Conservation (phyloP, 2,113 vertebrate species). For the Phaetusa simplex region DNA sequence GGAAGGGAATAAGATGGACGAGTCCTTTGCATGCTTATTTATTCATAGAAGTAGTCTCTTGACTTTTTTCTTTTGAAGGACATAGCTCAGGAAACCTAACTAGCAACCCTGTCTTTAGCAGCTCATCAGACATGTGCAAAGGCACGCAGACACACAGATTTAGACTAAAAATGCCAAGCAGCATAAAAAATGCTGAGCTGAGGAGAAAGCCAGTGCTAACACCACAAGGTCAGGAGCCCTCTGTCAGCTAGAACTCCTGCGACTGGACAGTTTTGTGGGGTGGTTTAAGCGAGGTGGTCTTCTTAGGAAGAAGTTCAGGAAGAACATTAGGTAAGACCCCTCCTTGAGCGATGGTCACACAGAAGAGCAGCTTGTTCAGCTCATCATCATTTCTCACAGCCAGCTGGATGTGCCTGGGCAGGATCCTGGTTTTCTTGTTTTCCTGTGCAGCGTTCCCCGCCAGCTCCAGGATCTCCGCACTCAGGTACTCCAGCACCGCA, state of each 20-base stretch:
- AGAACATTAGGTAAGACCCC: slow-evolving; percentile 78
- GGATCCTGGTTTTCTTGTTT: slow-evolving; percentile 74
- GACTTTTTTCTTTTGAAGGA: background rate
- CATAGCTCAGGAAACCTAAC: background rate
- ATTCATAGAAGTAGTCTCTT: background rate
- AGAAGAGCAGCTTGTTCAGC: slow-evolving; percentile 69
- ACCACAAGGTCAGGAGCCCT: background rate
- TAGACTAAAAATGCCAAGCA: background rate
- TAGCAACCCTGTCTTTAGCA: background rate
- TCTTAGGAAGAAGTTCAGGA: slow-evolving; percentile 73
- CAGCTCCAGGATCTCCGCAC: slow-evolving; percentile 78
- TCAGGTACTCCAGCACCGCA: slow-evolving; percentile 77
- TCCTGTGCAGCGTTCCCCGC: slow-evolving; percentile 72
- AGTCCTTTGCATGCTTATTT: background rate
- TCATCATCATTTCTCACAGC: slow-evolving; percentile 80
- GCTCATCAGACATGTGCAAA: background rate
- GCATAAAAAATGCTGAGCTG: background rate
- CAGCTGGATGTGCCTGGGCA: slow-evolving; percentile 75
- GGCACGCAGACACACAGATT: background rate
- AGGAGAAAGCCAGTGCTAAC: background rate
- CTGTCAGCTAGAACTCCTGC: background rate
- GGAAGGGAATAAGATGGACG: background rate
- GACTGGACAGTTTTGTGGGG: background rate
- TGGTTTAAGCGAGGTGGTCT: background rate
- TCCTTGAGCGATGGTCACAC: slow-evolving; percentile 74